Base-by-base conservation (phyloP, 2,888 invertebrate genomes). In the Ormyrus thymus region DNA sequence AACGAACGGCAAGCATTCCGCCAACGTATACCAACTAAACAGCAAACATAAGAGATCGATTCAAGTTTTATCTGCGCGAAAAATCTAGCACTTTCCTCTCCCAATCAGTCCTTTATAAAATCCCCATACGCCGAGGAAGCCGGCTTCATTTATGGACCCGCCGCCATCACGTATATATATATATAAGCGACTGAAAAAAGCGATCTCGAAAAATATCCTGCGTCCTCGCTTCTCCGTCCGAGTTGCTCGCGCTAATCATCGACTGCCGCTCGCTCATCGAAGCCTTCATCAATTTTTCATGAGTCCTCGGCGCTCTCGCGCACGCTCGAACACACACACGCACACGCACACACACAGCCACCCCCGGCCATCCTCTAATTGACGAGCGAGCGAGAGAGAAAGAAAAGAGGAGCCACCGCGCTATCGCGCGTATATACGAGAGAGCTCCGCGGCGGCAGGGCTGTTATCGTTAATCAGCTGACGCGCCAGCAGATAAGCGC, bases 211-310 rank as follows among this genome's bases (percentile, higher is more conserved):
- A 13, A 62, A 66, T 10, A 58, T 55, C 13, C 58, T 9, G 65
- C 66, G 66, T 71, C 48, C 71, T 71, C 66, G 59, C 65, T 77
- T 70, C 56, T 15, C 55, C 70, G 45, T 64, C 70, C 29, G 43
- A 62, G 13, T 15, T 9, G 56, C 10, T 45, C 56, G 59, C 76
- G 62, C 59, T 78, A 80, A 82, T 82, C 81, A 65, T 80, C 76
- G 68, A 50, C 76, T 69, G 53, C 11, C 6, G 55, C 10, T 48
- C 55, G 53, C 56, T 64, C 62, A 64, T 68, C 72, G 73, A 73
- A 76, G 80, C 80, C 82, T 81, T 74, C 81, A 82, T 82, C 81
- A 82, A 83, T 83, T 82, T 84, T 83, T 83, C 81, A 81, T 74
- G 81, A 73, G 72, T 66, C 68, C 55, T 46, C 65, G 51, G 46